phyloP scores from a whole-genome alignment of 1,140 invertebrate species.

The Apis dorsata region DNA sequence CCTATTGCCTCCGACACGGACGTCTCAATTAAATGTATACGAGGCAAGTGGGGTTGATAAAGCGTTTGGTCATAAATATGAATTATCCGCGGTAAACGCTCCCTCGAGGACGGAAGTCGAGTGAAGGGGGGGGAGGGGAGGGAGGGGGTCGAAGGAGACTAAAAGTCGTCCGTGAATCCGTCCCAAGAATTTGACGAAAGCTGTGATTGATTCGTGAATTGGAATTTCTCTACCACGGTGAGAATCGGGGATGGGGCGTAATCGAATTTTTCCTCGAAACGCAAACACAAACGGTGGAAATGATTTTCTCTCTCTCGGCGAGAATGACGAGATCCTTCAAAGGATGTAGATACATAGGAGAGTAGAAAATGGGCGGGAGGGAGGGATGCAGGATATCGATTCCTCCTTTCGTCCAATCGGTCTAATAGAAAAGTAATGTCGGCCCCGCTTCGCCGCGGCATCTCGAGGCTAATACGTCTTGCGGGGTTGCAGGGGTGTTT shows the following conservation, averaged over 20 bases:
- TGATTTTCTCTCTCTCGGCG: neutral
- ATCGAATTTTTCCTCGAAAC: too few relatives aligned
- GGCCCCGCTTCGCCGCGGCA: constrained; percentile 31
- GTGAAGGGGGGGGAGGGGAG: too few relatives aligned
- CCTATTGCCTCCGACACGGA: constrained; percentile 79
- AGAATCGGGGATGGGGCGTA: too few relatives aligned
- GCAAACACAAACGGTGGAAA: too few relatives aligned
- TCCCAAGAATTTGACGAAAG: constrained; percentile 32
- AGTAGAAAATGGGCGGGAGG: neutral
- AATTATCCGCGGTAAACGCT: constrained; percentile 80
- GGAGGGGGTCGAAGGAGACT: constrained; percentile 42
- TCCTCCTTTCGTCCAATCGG: constrained; percentile 63
- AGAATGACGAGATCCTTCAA: neutral
- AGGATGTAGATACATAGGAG: too few relatives aligned
- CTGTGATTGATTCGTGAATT: neutral
- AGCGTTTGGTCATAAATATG: constrained; percentile 79
- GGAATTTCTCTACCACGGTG: neutral
- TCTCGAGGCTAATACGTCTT: constrained; percentile 54
- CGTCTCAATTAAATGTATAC: constrained; percentile 80
- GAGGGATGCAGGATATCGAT: constrained; percentile 34
- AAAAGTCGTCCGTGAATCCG: constrained; percentile 47
- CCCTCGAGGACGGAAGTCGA: constrained; percentile 65
- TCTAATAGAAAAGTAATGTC: constrained; percentile 72
- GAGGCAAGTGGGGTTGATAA: constrained; percentile 78
- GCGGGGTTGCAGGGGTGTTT: constrained; percentile 59